Evolutionary conservation across 92 coral and sea anemone genomes (phyloP).

Genomic region (Pocillopora meandrina): DNA sequence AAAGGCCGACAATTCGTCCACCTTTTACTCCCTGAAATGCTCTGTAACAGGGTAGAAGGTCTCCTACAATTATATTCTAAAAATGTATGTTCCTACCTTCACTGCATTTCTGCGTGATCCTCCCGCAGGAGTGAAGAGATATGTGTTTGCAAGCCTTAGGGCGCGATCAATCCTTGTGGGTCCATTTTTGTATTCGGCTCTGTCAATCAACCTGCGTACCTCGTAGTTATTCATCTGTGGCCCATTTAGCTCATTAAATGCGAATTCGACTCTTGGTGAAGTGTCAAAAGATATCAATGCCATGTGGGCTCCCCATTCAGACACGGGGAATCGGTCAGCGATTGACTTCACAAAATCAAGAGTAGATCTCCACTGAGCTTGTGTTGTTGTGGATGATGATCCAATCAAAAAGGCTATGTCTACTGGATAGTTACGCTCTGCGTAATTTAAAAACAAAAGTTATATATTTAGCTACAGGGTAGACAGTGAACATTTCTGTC

Average conservation of each 20-base stretch:
- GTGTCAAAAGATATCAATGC: slow-evolving; percentile 62
- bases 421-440: slow-evolving; percentile 74
- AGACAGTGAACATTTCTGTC: no score
- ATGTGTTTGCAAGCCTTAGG: slow-evolving; percentile 58
- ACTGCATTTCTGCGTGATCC: slow-evolving; percentile 65
- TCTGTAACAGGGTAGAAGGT: no score
- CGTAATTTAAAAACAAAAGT: background rate
- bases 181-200: slow-evolving; percentile 48
- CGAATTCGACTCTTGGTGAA: slow-evolving; percentile 52
- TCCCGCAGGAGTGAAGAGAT: slow-evolving; percentile 68
- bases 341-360: slow-evolving; percentile 57
- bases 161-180: slow-evolving; percentile 78
- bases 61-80: background rate
- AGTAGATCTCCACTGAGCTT: slow-evolving; percentile 59
- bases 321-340: slow-evolving; percentile 61
- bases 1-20: no score
- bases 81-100: slow-evolving; percentile 47
- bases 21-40: no score
- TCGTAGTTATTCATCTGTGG: slow-evolving; percentile 62
- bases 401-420: slow-evolving; percentile 81
- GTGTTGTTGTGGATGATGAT: slow-evolving; percentile 68
- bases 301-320: slow-evolving; percentile 66
- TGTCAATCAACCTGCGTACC: slow-evolving; percentile 59
- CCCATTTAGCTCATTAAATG: slow-evolving; percentile 56
- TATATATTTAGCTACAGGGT: no score